Base-by-base conservation (phyloP, 2,113 vertebrate species). In the Myotis davidii region DNA sequence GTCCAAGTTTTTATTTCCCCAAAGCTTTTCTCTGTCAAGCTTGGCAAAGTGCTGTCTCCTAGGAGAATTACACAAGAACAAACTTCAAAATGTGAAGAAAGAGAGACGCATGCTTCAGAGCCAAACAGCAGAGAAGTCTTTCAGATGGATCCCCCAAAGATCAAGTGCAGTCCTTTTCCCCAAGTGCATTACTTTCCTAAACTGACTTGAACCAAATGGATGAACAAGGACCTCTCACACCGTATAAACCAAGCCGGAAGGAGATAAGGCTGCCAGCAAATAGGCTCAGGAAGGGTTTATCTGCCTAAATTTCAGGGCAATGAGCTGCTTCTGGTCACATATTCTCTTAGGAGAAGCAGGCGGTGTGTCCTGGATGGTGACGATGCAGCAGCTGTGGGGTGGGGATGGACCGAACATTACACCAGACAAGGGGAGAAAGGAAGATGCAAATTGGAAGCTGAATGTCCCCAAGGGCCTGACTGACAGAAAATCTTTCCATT, bases 1-100 rank as follows among this genome's bases (percentile, higher is more conserved):
- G 0, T 86, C 73, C 73, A 76, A 61, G 48, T 77, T 92, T 86
- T 86, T 81, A 72, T 96, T 85, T 95, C 92, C 90, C 39, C 10
- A 39, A 90, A 78, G 92, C 61, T 96, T 96, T 96, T 95, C 69
- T 95, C 86, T 91, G 88, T 85, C 39, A 37, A 59, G 67, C 90
- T 87, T 85, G 83, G 67, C 84, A 94, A 96, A 96, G 82, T 6
- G 12, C 74, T 14, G 20, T 87, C 94, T 93, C 95, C 90, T 67
- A 65, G 79, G 89, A 95, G 81, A 94, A 76, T 23, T 13, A 45
- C 42, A 32, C 5, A 74, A 72, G 86, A 85, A 76, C 37, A 77
- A 87, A 32, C 13, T 83, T 85, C 78, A 90, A 67, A 81, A 81
- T 88, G 64, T 37, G 59, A 56, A 69, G 73, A 79, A 87, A 59